Base-by-base conservation (phyloP, 2,797 vertebrate genomes). In the Alfaro cultratus region DNA sequence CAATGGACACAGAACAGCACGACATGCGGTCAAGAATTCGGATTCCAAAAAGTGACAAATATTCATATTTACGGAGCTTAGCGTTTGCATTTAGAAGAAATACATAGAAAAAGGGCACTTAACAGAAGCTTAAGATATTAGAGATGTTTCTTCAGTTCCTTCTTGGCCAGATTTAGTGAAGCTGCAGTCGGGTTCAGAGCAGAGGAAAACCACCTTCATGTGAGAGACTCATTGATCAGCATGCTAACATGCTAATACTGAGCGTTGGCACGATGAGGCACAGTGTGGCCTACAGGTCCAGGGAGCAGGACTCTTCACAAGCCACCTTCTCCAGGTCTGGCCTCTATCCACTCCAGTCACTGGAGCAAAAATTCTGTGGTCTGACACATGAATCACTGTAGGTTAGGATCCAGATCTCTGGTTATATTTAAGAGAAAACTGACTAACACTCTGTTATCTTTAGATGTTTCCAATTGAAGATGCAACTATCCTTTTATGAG, bases 21-120 rank as follows among this genome's bases (percentile, higher is more conserved):
- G 3, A 26, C 21, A 57, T 62, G 77, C 49, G 83, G 36, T 74
- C 89, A 93, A 94, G 90, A 93, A 94, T 93, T 94, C 92, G 64
- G 84, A 90, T 93, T 92, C 91, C 91, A 94, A 93, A 94, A 80
- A 49, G 5, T 5, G 16, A 64, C 15, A 71, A 81, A 82, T 16
- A 41, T 74, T 49, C 5, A 82, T 21, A 23, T 16, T 49, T 29
- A 82, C 18, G 21, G 34, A 76, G 76, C 80, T 76, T 47, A 46
- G 74, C 43, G 46, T 77, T 81, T 36, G 26, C 12, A 49, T 51
- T 45, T 71, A 23, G 43, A 51, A 39, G 45, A 73, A 67, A 26
- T 10, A 0, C 1, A 2, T 12, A 23, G 12, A 74, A 81, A 36
- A 86, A 0, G 49, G 47, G 45, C 83, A 91, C 80, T 85, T 83